Evolutionary conservation across 2,888 invertebrate genomes (phyloP).

Genomic region (Cataglyphis altisquamis): DNA sequence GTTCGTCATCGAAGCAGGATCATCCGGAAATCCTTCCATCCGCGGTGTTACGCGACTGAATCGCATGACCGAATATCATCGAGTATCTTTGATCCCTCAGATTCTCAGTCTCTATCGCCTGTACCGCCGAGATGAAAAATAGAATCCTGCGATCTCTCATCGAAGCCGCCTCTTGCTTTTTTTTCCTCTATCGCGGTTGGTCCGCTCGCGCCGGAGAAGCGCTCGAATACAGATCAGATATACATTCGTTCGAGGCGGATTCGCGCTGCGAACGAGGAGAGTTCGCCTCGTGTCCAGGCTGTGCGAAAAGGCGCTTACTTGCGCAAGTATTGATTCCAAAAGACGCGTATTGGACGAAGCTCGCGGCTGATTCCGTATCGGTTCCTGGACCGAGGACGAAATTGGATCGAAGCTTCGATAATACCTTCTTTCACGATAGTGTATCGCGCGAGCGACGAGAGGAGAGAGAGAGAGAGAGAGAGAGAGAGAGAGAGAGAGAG

Average conservation of each 20-base stretch:
- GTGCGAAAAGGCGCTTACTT: conserved; percentile 65
- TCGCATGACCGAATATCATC: conserved; percentile 30
- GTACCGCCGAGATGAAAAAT: conserved; percentile 36
- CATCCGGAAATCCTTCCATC: neutral
- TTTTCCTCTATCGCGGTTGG: conserved; percentile 63
- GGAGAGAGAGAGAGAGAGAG: conserved; percentile 10
- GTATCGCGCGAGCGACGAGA: neutral
- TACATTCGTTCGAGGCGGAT: conserved; percentile 55
- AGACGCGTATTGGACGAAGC: neutral
- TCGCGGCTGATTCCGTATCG: neutral
- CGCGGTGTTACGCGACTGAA: conserved; percentile 26
- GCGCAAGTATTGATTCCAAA: conserved; percentile 41
- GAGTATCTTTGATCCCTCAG: conserved; percentile 42
- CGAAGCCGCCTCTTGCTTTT: conserved; percentile 71
- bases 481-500: too few relatives aligned
- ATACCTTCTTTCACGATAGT: conserved; percentile 2
- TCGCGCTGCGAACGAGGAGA: conserved; percentile 58
- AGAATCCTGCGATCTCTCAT: conserved; percentile 54
- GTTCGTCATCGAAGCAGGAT: neutral
- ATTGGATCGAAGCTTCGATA: neutral
- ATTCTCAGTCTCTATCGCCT: conserved; percentile 49
- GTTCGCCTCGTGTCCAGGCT: conserved; percentile 71
- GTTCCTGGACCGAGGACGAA: neutral
- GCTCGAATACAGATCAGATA: neutral
- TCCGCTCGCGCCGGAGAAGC: conserved; percentile 1